These are phyloP conservation scores for Micrasema minimum DNA, from an alignment of 1,140 invertebrate species.

Conservation along the genomic window DNA sequence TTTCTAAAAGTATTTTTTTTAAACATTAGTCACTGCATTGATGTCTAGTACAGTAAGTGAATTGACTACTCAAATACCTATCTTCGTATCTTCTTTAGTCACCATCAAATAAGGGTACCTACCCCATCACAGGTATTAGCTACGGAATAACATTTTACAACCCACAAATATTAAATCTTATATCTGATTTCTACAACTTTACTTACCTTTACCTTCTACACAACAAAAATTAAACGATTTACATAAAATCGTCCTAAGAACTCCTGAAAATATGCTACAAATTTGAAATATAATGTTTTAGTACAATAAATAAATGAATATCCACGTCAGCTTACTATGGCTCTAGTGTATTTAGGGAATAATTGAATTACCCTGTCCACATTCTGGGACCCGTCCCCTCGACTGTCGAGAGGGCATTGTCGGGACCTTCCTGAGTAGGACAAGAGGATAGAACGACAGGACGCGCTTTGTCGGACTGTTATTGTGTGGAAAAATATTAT, in stretches of 20 bases:
- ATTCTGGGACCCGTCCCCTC: conserved; percentile 17
- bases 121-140: neutral
- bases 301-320: too few species aligned
- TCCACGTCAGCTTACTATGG: conserved; percentile 16
- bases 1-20: neutral
- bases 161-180: neutral
- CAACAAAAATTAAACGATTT: too few species aligned
- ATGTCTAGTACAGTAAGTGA: neutral
- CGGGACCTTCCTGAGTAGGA: too few species aligned
- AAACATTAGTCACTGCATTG: neutral
- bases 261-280: neutral
- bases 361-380: conserved; percentile 39
- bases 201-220: too few species aligned
- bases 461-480: conserved; percentile 29
- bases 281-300: too few species aligned
- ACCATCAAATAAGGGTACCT: neutral
- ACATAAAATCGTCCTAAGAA: too few species aligned
- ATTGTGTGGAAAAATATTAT: conserved; percentile 33
- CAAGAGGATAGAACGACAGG: too few species aligned
- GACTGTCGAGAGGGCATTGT: conserved; percentile 41
- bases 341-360: conserved; percentile 21
- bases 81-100: neutral
- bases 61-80: neutral
- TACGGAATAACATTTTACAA: neutral
- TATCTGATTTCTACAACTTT: neutral